Evolutionary conservation across 2,888 invertebrate genomes (phyloP), one percentile per base, ranked within the genome.

Genomic region (Agriotes lineatus): DNA sequence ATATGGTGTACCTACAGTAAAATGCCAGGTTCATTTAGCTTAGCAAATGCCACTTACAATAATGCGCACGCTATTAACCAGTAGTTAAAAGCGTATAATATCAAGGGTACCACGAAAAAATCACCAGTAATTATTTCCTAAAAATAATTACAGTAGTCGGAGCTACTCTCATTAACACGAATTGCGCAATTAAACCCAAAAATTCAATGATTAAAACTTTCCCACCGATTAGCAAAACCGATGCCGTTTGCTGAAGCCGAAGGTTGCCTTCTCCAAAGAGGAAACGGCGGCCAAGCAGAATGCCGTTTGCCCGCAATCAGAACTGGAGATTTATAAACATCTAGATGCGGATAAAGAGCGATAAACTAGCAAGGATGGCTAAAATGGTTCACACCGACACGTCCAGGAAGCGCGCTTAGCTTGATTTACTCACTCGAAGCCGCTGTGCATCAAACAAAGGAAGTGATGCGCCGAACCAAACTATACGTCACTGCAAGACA

Each of bases 351-450:
- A 42, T 42, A 16, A 54, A 54, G 18, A 4, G 37, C 54, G 37
- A 54, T 60, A 60, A 45, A 60, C 33, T 22, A 60, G 33, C n/a
- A 57, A 57, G 42, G 48, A 60, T 44, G 44, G 59, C 25, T 59
- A 45, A 45, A 45, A 45, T 45, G 45, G 45, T 45, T 45, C 59
- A 59, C 59, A 59, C 59, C 35, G 16, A 61, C 48, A 37, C 37
- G 37, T 67, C 67, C 67, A 67, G 67, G 67, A 67, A 67, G 54
- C 67, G 67, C 56, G 65, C 64, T 64, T 37, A 57, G 54, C 44
- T 61, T 67, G 61, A 54, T 67, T 67, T 67, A 67, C 61, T 56
- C 52, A 67, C 45, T 44, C 54, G 45, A 45, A 56, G 35, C 62
- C 62, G 64, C 57, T 61, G 67, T 61, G 35, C 60, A 67, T 60